Conservation (phyloP, 2,113 vertebrate genomes). For the Ia io region DNA sequence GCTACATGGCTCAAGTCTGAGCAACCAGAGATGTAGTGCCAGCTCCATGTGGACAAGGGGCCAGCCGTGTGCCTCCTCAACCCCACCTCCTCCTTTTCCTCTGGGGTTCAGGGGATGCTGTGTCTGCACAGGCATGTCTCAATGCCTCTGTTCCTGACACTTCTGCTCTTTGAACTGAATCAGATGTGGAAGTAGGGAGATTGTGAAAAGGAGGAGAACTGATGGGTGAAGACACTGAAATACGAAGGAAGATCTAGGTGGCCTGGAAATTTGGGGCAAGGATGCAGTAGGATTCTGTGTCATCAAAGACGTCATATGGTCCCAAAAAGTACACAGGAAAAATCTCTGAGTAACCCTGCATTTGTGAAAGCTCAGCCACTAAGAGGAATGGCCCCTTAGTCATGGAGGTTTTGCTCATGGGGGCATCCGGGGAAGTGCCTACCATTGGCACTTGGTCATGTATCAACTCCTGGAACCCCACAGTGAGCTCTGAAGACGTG, state of each 20-base stretch:
- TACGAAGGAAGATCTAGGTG: not conserved
- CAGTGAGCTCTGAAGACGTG: not conserved
- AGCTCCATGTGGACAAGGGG: not conserved
- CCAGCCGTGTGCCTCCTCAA: fast-evolving
- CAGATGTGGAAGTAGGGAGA: not conserved
- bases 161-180: not conserved
- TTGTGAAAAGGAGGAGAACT: not conserved
- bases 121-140: fast-evolving
- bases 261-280: not conserved
- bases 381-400: not conserved
- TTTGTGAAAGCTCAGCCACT: not conserved
- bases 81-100: not conserved
- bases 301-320: not conserved
- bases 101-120: no score
- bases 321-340: not conserved
- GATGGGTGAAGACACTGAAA: not conserved
- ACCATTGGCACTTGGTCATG: not conserved
- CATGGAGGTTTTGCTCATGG: not conserved
- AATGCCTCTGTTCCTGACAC: fast-evolving
- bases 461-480: not conserved
- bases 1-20: not conserved
- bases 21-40: not conserved
- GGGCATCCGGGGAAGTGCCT: not conserved
- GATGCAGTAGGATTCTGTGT: not conserved
- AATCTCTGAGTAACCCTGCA: not conserved